Base-by-base conservation (phyloP, 2,113 vertebrate species). In the Prolemur simus region DNA sequence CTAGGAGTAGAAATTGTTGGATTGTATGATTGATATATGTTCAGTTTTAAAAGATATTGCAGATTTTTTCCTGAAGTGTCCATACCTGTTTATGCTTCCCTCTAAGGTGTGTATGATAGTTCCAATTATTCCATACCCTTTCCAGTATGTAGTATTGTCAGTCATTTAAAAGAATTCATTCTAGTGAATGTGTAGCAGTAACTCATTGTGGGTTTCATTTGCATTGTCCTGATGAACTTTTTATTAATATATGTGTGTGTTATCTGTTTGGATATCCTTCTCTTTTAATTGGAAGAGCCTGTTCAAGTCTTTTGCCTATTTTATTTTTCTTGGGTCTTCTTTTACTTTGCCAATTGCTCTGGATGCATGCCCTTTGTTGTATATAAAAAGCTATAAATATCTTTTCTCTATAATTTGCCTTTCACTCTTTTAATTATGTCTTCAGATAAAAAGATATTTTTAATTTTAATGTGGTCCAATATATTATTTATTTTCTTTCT, bases 401-500 rank as follows among this genome's bases (percentile, higher is more conserved):
- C 4, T 89, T 85, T 94, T 47, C 12, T 66, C 82, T 71, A 56
- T 80, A 0, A 6, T 3, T 39, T 83, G 21, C 5, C 9, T 34
- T 85, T 64, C 18, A 45, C 5, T 69, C 17, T 81, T 83, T 85
- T 77, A 74, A 52, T 71, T 93, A 69, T 54, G 2, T 27, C 34
- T 81, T 84, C 17, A 69, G 17, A 82, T 68, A 32, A 73, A 93
- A 54, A 86, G 25, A 29, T 37, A 27, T 45, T 82, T 69, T 49
- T 54, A 68, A 71, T 77, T 96, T 71, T 89, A 89, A 92, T 71
- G 29, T 56, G 34, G 4, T 66, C 5, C 1, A 81, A 42, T 81
- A 68, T 90, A 82, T 92, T 82, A n/a, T 27, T 37, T 78, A 34
- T 80, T 89, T 89, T 69, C 11, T 92, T 89, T 45, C 87, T 76